These are phyloP conservation scores for Emydura subglobosa DNA, from an alignment of 2,113 vertebrate genomes.

Conservation along the genomic window DNA sequence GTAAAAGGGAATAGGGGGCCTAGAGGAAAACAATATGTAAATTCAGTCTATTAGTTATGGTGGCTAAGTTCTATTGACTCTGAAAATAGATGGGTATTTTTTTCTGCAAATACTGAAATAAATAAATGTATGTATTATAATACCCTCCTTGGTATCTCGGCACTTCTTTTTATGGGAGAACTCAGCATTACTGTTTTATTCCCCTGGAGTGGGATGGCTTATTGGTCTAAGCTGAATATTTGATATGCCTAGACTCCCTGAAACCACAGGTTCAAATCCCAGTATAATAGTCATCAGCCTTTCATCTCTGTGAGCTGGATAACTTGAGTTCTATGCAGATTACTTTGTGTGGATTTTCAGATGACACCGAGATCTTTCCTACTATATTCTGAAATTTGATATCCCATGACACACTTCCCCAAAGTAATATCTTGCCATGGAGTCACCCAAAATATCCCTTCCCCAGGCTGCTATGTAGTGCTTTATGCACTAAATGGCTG, in stretches of 20 bases:
- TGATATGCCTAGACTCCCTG: constrained; percentile 27
- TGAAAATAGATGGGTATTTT: neutral
- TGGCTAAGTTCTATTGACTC: neutral
- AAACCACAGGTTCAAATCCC: neutral
- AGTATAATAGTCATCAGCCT: neutral
- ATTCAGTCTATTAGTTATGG: neutral
- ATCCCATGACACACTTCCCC: neutral
- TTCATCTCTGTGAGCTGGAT: neutral
- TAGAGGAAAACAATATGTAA: neutral
- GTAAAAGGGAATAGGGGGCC: neutral
- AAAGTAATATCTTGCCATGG: neutral
- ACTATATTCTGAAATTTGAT: neutral
- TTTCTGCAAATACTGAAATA: neutral
- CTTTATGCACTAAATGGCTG: neutral
- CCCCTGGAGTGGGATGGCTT: neutral
- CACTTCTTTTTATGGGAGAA: constrained; percentile 1
- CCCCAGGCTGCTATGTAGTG: neutral
- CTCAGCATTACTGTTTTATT: constrained; percentile 27
- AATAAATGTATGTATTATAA: neutral
- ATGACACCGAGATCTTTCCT: neutral
- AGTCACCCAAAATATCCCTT: neutral
- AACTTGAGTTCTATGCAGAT: neutral
- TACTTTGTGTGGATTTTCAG: neutral
- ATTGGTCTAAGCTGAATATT: constrained; percentile 27
- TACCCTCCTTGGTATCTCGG: constrained; percentile 19